Percentiles rank a stretch among this genome's conserved stretches.
These are phyloP conservation scores for Drosophila trapezifrons DNA, from an alignment of 1,140 invertebrate genomes.

Conservation along the genomic window DNA sequence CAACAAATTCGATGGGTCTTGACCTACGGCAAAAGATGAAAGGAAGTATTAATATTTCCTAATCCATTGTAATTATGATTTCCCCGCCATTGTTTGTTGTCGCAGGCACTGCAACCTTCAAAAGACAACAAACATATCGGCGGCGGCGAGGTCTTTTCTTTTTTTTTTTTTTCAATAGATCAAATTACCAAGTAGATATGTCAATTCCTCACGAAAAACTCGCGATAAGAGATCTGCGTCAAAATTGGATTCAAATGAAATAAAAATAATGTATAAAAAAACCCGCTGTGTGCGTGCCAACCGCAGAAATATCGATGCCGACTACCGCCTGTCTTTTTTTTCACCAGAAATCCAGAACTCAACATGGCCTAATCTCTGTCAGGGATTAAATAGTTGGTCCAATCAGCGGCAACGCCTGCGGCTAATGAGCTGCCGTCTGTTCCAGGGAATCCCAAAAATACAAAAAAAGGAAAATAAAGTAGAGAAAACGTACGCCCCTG, in stretches of 20 bases:
- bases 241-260: constrained; percentile 26
- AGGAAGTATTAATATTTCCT: constrained; percentile 75
- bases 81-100: constrained; percentile 71
- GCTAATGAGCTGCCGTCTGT: constrained; percentile 72
- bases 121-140: constrained; percentile 36
- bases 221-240: constrained; percentile 73
- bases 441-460: constrained; percentile 57
- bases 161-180: constrained; percentile 55
- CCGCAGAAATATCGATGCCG: constrained; percentile 55
- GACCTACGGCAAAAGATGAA: constrained; percentile 67
- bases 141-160: constrained; percentile 33
- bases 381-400: constrained; percentile 65
- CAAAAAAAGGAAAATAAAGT: constrained; percentile 9
- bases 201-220: constrained; percentile 69
- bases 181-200: constrained; percentile 77
- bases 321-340: constrained; percentile 67
- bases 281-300: constrained; percentile 39
- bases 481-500: constrained; percentile 48
- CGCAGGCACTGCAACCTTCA: constrained; percentile 66
- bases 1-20: constrained; percentile 18
- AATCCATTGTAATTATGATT: constrained; percentile 82
- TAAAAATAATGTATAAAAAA: constrained; percentile 16
- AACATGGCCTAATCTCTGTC: constrained; percentile 63
- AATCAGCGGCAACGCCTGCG: constrained; percentile 81
- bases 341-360: constrained; percentile 51